Base-by-base conservation (phyloP, 2,797 vertebrate genomes). In the Staurois parvus region DNA sequence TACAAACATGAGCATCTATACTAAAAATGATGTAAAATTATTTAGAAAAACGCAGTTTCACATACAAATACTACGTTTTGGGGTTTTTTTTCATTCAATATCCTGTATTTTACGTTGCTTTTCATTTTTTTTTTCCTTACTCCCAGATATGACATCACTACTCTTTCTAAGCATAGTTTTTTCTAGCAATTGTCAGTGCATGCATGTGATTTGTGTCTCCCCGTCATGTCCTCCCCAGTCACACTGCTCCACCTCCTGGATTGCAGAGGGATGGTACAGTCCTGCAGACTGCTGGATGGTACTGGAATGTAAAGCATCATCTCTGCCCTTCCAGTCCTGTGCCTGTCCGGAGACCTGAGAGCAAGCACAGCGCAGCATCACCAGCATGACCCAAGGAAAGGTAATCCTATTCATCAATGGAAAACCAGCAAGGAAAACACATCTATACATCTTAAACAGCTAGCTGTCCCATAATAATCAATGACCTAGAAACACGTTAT, bases 351-450 rank as follows among this genome's bases (percentile, higher is more conserved):
- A 26, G 0, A 30, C 0, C 0, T 48, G 9, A 4, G 77, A 87
- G 75, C 82, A 84, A 13, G 86, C 74, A 83, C 85, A 69, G 30
- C 17, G 24, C 37, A 85, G 77, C 92, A 92, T 76, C 64, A 59
- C 12, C 64, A 66, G 10, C 88, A 95, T 95, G 94, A 95, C 94
- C 88, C 94, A 95, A 89, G 94, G 94, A 85, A 95, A 95, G 94
- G 94, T 95, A 94, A 5, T 24, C 84, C 83, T 84, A 75, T 85
- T 28, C 34, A 48, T 4, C 28, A 32, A 13, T 26, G 21, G 2
- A 3, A n/a, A 3, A 15, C 15, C 8, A 5, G 12, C 2, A 64
- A 10, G 59, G 7, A 37, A 5, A n/a, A 30, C 9, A 30, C n/a
- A 24, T 15, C 11, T 2, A 42, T 12, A 48, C 4, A 79, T 15